phyloP scores from a whole-genome alignment of 2,888 invertebrate species.

The Tanypteryx hageni region DNA sequence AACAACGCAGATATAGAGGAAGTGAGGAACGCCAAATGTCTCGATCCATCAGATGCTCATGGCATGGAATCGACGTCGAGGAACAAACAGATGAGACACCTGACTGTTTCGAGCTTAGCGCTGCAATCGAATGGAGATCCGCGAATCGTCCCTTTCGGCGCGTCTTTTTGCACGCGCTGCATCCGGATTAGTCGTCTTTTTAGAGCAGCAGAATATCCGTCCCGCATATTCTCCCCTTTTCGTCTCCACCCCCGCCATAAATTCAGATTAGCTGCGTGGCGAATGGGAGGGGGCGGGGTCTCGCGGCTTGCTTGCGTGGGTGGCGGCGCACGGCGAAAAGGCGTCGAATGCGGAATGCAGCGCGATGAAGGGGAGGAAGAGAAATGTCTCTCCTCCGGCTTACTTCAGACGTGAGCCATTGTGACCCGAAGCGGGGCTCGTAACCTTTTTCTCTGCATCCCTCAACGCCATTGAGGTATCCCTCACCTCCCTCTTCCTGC shows the following conservation, averaged over 20 bases:
- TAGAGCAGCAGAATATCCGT: background rate
- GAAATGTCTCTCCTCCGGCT: background rate
- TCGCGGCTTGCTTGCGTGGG: background rate
- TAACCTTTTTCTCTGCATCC: background rate
- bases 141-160: background rate
- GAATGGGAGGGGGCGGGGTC: background rate
- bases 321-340: background rate
- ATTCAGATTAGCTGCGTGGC: slow-evolving; percentile 18
- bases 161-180: background rate
- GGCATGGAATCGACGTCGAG: too few species aligned
- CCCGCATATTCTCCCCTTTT: background rate
- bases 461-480: too few species aligned
- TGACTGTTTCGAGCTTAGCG: too few species aligned
- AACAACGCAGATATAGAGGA: too few species aligned
- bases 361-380: background rate
- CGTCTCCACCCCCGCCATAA: background rate
- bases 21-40: too few species aligned
- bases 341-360: background rate
- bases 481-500: too few species aligned
- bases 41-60: too few species aligned
- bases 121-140: background rate
- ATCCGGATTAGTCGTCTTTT: background rate
- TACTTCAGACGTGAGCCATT: background rate
- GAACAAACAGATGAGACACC: too few species aligned
- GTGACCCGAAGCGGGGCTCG: background rate